Evolutionary conservation across 2,113 vertebrate genomes (phyloP).

Genomic region (Mesitornis unicolor): DNA sequence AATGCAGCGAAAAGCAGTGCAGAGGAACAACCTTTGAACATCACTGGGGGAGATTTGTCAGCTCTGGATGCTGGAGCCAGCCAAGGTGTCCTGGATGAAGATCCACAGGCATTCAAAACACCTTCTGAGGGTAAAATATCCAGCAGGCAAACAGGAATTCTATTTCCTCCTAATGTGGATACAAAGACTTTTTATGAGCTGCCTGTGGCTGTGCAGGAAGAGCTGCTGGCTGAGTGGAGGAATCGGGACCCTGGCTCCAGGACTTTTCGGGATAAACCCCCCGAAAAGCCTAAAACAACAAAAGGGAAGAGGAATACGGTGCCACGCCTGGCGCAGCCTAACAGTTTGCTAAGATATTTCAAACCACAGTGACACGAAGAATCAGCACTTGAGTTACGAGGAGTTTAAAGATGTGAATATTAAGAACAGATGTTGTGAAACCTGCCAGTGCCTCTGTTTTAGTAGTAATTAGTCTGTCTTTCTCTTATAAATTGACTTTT

Average conservation of each 20-base stretch:
- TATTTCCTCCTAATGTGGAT: slow-evolving; percentile 78
- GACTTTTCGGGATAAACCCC: slow-evolving; percentile 21
- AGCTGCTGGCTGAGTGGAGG: slow-evolving; percentile 83
- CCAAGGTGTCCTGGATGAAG: background rate
- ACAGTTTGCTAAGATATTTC: slow-evolving; percentile 80
- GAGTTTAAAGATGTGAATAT: background rate
- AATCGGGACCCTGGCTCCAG: slow-evolving; percentile 58
- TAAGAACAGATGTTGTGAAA: background rate
- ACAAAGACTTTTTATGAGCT: slow-evolving; percentile 83
- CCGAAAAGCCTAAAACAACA: background rate
- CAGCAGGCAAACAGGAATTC: background rate
- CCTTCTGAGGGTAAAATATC: background rate
- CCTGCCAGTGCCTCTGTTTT: background rate
- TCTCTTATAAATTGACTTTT: background rate
- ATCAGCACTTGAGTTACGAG: background rate
- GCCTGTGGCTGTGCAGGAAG: slow-evolving; percentile 79
- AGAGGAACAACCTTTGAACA: background rate
- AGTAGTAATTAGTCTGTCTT: background rate
- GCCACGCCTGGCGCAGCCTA: slow-evolving; percentile 41
- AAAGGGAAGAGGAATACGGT: slow-evolving; percentile 55
- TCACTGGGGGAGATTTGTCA: background rate
- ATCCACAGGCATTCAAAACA: background rate
- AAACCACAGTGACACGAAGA: slow-evolving; percentile 63
- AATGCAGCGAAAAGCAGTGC: background rate
- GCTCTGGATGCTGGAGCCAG: background rate